Conservation (phyloP, 2,888 invertebrate genomes). For the Ptilodon capucinus region DNA sequence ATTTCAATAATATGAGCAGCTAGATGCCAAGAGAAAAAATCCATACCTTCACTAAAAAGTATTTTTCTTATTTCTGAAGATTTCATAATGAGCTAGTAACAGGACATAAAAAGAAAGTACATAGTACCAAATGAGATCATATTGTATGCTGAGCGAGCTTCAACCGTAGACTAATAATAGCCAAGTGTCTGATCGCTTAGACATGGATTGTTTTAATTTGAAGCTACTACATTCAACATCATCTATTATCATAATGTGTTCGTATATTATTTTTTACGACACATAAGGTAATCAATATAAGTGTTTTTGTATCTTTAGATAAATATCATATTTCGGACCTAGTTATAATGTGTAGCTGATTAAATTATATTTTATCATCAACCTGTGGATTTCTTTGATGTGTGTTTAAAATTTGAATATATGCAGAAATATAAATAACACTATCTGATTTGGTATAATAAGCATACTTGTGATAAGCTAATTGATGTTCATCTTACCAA, state of each 20-base stretch:
- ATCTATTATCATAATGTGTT: conserved; percentile 39
- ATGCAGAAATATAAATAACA: too few relatives aligned
- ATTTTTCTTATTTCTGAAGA: too few relatives aligned
- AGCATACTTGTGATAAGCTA: too few relatives aligned
- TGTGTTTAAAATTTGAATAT: too few relatives aligned
- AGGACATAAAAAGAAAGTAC: too few relatives aligned
- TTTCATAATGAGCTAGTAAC: too few relatives aligned
- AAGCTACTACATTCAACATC: conserved; percentile 24
- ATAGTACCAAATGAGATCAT: too few relatives aligned
- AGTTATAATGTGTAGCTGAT: background rate
- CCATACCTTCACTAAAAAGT: too few relatives aligned
- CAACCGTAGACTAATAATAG: background rate
- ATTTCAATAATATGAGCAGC: too few relatives aligned
- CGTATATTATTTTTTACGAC: conserved; percentile 37
- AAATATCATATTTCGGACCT: conserved; percentile 25
- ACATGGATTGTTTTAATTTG: background rate
- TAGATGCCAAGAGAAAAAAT: too few relatives aligned
- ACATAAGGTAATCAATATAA: conserved; percentile 6
- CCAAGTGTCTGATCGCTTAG: background rate
- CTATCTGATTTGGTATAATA: background rate
- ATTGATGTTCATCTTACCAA: too few relatives aligned
- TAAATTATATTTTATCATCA: background rate
- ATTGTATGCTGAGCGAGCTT: too few relatives aligned
- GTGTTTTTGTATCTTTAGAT: conserved; percentile 14
- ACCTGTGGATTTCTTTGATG: background rate